Conservation (phyloP, 2,888 invertebrate species). For the Cheilosia impressa region DNA sequence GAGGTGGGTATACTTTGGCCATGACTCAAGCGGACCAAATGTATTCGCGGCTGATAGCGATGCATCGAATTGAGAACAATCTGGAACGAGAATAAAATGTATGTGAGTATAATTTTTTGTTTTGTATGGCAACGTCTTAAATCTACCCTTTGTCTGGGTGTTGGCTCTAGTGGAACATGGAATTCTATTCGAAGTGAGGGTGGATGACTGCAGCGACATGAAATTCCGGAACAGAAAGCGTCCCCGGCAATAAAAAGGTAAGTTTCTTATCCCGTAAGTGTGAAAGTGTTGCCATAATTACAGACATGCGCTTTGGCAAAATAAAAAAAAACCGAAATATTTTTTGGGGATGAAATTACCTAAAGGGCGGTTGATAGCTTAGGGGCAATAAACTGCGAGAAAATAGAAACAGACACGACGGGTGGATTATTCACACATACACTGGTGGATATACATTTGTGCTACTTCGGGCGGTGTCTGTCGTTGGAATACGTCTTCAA, state of each 20-base stretch:
- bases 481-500: constrained; percentile 15
- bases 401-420: constrained; percentile 12
- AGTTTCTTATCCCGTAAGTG: constrained; percentile 59
- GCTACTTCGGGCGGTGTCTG: constrained; percentile 62
- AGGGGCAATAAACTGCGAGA: background rate
- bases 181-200: background rate
- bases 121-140: background rate
- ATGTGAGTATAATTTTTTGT: background rate
- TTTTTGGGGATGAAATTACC: constrained; percentile 42
- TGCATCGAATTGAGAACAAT: constrained; percentile 99
- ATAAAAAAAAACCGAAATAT: constrained; percentile 17
- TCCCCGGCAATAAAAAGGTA: constrained; percentile 34
- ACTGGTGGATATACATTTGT: background rate
- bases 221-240: constrained; percentile 37
- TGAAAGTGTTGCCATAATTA: constrained; percentile 45
- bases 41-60: constrained; percentile 99
- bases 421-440: constrained; percentile 10
- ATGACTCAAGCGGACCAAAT: constrained; percentile 94
- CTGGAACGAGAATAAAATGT: constrained; percentile 85
- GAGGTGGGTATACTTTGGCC: constrained; percentile 90
- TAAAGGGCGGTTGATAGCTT: constrained; percentile 1
- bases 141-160: background rate
- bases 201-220: constrained; percentile 8
- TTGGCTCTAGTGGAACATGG: constrained; percentile 5
- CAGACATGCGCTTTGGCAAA: constrained; percentile 58